Evolutionary conservation across 2,888 invertebrate genomes (phyloP), one percentile per base, ranked within the genome.

Genomic region (Leptarthrus brevirostris): DNA sequence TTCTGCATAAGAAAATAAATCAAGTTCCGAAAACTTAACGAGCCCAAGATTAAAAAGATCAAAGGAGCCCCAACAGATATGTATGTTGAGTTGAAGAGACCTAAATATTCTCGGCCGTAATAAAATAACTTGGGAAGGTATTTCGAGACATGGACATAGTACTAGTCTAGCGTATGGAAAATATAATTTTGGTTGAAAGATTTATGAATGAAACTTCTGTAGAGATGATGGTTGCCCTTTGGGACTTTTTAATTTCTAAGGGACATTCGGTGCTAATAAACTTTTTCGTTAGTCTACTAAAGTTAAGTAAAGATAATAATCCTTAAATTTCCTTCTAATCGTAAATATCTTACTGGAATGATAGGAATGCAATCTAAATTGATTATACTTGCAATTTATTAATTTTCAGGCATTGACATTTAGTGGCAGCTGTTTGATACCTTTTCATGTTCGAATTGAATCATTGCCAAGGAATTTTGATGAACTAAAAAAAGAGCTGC

Each of bases 161-260:
- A 34, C 18, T 34, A 49, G 70, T 18, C 36, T 70, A 44, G 53
- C 20, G 10, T 49, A 20, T 34, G 12, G 22, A 14, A 18, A 10
- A 49, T 66, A 18, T 61, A 20, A n/a, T 66, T 66, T 34, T 1
- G 12, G 22, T 18, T 52, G 52, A 53, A 18, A 70, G 30, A 70
- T 70, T 70, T 70, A 70, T 70, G 70, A 70, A 70, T 70, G 70
- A 70, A 70, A 69, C 14, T 24, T 47, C n/a, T 36, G n/a, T n/a
- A n/a, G n/a, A n/a, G n/a, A n/a, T n/a, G n/a, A n/a, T n/a, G n/a
- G n/a, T n/a, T n/a, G n/a, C n/a, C n/a, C n/a, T n/a, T n/a, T n/a
- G n/a, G n/a, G n/a, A n/a, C n/a, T n/a, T n/a, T n/a, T n/a, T n/a
- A n/a, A n/a, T n/a, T n/a, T n/a, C n/a, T n/a, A n/a, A n/a, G n/a